Evolutionary conservation across 2,888 invertebrate species (phyloP).

Genomic region (Macrosiphum euphorbiae): DNA sequence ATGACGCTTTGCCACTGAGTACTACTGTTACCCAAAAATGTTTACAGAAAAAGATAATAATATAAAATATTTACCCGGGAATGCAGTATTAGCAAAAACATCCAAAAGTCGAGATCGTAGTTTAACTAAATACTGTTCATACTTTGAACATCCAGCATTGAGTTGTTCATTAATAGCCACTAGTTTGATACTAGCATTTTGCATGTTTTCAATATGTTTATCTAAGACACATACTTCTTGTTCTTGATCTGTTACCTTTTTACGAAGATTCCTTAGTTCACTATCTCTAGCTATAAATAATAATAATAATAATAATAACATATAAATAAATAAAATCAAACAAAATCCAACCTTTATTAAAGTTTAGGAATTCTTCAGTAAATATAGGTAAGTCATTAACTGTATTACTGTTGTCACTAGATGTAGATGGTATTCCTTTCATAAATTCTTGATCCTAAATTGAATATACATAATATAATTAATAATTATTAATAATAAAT

Average conservation of each 20-base stretch:
- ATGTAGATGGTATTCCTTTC: constrained; percentile 70
- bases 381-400: constrained; percentile 93
- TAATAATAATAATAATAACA: constrained; percentile 27
- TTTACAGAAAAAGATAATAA: too few relatives aligned
- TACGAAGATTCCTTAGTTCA: constrained; percentile 88
- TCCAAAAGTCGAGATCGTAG: constrained; percentile 81
- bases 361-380: constrained; percentile 96
- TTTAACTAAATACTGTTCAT: constrained; percentile 85
- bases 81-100: constrained; percentile 78
- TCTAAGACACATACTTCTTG: constrained; percentile 94
- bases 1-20: too few relatives aligned
- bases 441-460: constrained; percentile 69
- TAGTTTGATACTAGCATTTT: constrained; percentile 87
- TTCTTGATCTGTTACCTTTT: constrained; percentile 93
- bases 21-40: too few relatives aligned
- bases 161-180: constrained; percentile 88
- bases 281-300: constrained; percentile 79
- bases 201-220: constrained; percentile 95
- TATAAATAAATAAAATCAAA: not conserved
- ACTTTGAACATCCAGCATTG: constrained; percentile 82
- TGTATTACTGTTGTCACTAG: not conserved
- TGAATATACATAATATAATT: not conserved
- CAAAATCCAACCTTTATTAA: constrained; percentile 82
- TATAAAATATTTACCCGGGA: constrained; percentile 74
- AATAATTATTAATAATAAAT: not conserved